Evolutionary conservation across 1,140 invertebrate genomes (phyloP), one percentile per base, ranked within the genome.

Genomic region (Carposina sasakii): DNA sequence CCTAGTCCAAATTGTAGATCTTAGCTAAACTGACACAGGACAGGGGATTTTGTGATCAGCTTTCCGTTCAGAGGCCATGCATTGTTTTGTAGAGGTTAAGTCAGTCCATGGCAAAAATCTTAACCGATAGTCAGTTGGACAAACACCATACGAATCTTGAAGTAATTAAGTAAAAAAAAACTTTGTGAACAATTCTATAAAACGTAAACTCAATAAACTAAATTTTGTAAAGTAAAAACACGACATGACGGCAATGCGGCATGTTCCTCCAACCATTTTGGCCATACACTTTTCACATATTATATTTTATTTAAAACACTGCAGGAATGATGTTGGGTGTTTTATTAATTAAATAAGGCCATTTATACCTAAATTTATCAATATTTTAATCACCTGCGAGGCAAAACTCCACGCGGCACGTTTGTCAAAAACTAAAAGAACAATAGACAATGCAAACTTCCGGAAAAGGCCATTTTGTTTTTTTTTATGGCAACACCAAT

Each of bases 371-470:
- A 65, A 71, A 74, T 67, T 60, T 62, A 61, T 47, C 50, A 65
- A 71, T 67, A 67, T 65, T 62, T 63, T 69, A 81, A 44, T 62
- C 70, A 84, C 83, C 81, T 83, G 81, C 79, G 81, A 61, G 76
- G 67, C 52, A 77, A 82, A 75, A 81, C 78, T 85, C 83, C 83
- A 85, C 83, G 81, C 83, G 79, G 76, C 81, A 85, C 81, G 83
- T 81, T 79, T 83, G 76, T 79, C 81, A 85, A 81, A 64, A 76
- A 68, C 76, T 67, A 73, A 83, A 83, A 78, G 76, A 78, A 78
- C 63, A 74, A 78, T 64, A 77, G 54, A 68, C 57, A 69, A 67
- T 60, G 70, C 63, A 66, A 57, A 75, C 67, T 81, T 81, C 77
- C 75, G 70, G 62, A 60, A 53, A 44, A 60, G 60, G 66, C 72